phyloP scores from a whole-genome alignment of 2,888 invertebrate genomes.

The Melieria omissa region DNA sequence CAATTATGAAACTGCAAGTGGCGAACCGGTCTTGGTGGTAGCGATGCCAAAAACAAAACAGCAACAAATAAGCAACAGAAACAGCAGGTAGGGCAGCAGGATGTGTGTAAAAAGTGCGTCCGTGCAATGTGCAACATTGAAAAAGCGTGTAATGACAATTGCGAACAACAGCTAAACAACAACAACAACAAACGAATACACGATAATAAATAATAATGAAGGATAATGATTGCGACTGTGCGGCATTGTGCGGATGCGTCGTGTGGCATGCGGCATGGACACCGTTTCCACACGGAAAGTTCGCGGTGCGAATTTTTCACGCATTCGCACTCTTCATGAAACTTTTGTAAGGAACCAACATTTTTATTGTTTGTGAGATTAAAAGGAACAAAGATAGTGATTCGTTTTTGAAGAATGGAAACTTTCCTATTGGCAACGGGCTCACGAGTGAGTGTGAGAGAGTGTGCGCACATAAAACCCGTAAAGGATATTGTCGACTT shows the following conservation, averaged over 20 bases:
- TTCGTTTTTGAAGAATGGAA: too few species aligned
- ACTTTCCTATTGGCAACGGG: too few species aligned
- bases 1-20: conserved; percentile 55
- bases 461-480: too few species aligned
- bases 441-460: too few species aligned
- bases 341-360: too few species aligned
- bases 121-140: conserved; percentile 14
- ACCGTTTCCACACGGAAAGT: too few species aligned
- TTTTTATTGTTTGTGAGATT: too few species aligned
- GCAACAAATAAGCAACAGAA: conserved; percentile 23
- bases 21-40: conserved; percentile 25
- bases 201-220: conserved; percentile 59
- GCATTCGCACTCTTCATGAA: too few species aligned
- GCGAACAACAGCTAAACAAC: conserved; percentile 18
- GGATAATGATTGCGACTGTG: conserved; percentile 54
- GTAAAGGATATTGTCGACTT: too few species aligned
- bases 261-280: neutral
- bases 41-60: conserved; percentile 11
- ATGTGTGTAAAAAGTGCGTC: conserved; percentile 2
- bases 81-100: conserved; percentile 14
- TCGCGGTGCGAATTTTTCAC: too few species aligned
- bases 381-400: too few species aligned
- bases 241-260: conserved; percentile 9
- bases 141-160: conserved; percentile 34
- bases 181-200: conserved; percentile 35